Conservation (phyloP, 2,888 invertebrate genomes). For the Neelides folsomi region DNA sequence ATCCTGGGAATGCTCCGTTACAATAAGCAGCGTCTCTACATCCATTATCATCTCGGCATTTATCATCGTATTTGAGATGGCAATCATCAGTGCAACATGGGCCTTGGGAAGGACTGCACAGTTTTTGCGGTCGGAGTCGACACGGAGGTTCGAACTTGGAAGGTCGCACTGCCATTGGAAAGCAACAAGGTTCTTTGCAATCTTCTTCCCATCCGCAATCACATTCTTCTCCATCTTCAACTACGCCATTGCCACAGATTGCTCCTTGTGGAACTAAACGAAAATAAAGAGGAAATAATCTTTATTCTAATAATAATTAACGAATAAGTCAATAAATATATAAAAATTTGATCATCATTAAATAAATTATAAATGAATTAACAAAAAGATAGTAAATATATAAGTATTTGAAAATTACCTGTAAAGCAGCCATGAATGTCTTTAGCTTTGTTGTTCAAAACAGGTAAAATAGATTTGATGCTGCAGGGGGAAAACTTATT, state of each 20-base stretch:
- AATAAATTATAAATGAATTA: too few species aligned
- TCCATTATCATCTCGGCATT: constrained; percentile 85
- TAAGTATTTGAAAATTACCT: constrained; percentile 50
- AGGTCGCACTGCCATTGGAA: constrained; percentile 70
- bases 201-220: constrained; percentile 98
- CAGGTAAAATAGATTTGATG: constrained; percentile 77
- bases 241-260: constrained; percentile 95
- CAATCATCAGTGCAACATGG: constrained; percentile 89
- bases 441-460: constrained; percentile 79
- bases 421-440: constrained; percentile 85
- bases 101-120: constrained; percentile 74
- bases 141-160: constrained; percentile 69
- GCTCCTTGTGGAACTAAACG: constrained; percentile 71
- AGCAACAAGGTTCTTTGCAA: constrained; percentile 85
- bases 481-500: constrained; percentile 94
- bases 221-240: constrained; percentile 92
- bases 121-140: constrained; percentile 61
- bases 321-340: too few species aligned
- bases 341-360: too few species aligned
- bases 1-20: constrained; percentile 73
- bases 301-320: too few species aligned
- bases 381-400: too few species aligned
- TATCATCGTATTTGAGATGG: constrained; percentile 67
- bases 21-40: constrained; percentile 87
- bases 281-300: too few species aligned